Evolutionary conservation across 2,113 vertebrate species (phyloP).

Genomic region (Eulemur rufifrons): DNA sequence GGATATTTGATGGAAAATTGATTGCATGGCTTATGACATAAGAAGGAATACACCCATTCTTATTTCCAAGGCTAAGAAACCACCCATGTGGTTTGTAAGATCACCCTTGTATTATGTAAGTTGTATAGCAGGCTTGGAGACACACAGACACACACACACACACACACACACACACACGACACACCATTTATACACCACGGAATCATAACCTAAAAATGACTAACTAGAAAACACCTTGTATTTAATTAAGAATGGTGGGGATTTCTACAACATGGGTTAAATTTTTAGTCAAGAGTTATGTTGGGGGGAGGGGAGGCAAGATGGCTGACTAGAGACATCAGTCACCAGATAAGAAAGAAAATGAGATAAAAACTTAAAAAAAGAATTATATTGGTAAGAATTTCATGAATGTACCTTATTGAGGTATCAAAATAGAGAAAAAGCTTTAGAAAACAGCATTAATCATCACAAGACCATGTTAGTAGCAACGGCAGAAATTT

Average conservation of each 20-base stretch:
- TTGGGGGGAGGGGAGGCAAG: background rate
- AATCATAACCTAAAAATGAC: background rate
- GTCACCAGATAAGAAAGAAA: too few relatives aligned
- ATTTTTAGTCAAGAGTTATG: background rate
- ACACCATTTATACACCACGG: too few relatives aligned
- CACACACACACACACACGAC: too few relatives aligned
- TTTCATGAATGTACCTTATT: background rate
- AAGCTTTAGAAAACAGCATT: background rate
- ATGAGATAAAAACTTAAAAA: too few relatives aligned
- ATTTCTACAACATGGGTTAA: background rate
- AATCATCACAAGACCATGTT: background rate
- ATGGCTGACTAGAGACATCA: too few relatives aligned
- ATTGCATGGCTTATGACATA: background rate
- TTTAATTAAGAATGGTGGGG: background rate
- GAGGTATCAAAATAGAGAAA: background rate
- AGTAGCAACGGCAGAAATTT: background rate
- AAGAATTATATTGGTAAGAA: background rate
- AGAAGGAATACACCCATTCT: background rate
- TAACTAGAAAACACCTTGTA: background rate
- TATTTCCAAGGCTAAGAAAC: background rate
- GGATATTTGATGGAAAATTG: background rate
- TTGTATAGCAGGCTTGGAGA: background rate
- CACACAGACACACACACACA: background rate
- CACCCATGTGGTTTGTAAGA: background rate
- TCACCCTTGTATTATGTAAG: background rate